A percentile compares a stretch with the other conserved stretches of the same genome.
Evolutionary conservation across 2,113 vertebrate genomes (phyloP).

Genomic region (Neotoma lepida): DNA sequence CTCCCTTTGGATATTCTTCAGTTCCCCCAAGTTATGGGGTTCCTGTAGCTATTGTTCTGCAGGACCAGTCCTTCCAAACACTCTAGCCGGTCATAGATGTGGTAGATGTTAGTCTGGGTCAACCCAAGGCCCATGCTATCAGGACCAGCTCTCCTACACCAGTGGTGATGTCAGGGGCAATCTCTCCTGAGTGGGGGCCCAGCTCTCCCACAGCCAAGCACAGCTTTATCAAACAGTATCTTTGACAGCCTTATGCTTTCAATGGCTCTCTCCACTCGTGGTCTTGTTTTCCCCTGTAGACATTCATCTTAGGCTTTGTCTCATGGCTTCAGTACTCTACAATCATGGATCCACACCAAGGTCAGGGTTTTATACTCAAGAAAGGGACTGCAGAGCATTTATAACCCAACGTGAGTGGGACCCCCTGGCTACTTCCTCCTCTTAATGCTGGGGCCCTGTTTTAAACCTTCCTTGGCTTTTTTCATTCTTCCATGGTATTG

Average conservation of each 20-base stretch:
- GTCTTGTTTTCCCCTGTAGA: neutral
- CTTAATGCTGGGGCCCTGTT: neutral
- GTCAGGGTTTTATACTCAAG: neutral
- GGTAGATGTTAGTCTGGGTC: too few species aligned
- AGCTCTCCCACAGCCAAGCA: neutral
- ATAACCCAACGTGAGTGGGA: rapidly evolving
- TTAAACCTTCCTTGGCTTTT: neutral
- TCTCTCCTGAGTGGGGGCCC: too few species aligned
- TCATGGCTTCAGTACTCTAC: neutral
- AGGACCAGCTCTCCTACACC: too few species aligned
- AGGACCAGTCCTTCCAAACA: too few species aligned
- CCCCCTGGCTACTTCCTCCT: neutral
- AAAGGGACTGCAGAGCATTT: neutral
- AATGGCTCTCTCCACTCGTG: neutral
- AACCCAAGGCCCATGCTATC: too few species aligned
- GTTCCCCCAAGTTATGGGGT: too few species aligned
- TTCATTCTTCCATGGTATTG: neutral
- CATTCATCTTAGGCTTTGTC: neutral
- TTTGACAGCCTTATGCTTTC: neutral
- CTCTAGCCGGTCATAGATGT: too few species aligned
- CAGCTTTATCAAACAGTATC: neutral
- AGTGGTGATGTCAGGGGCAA: too few species aligned
- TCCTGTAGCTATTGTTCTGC: too few species aligned
- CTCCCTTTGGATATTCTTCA: too few species aligned
- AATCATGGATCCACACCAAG: neutral